Percentiles rank a stretch among this genome's conserved stretches.
Evolutionary conservation across 2,888 invertebrate species (phyloP).

Genomic region (Orgyia antiqua): DNA sequence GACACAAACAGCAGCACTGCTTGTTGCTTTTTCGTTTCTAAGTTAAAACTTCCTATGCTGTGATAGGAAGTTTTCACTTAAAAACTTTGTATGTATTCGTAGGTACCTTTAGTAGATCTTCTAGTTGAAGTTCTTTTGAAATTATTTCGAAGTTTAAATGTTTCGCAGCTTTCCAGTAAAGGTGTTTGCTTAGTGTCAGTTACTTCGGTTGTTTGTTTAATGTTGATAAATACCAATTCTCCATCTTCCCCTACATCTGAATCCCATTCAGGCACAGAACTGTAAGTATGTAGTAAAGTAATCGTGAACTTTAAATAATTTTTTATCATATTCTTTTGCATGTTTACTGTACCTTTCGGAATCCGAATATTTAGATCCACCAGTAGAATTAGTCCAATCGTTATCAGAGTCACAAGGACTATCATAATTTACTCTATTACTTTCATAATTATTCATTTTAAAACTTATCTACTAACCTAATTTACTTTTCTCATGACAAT

Average conservation of each 20-base stretch:
- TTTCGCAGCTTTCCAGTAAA: slow-evolving; percentile 59
- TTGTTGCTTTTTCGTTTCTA: no score
- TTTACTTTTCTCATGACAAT: not conserved
- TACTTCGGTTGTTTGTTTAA: slow-evolving; percentile 39
- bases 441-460: slow-evolving; percentile 45
- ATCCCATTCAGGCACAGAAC: slow-evolving; percentile 84
- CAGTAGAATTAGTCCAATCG: slow-evolving; percentile 67
- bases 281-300: slow-evolving; percentile 37
- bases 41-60: no score
- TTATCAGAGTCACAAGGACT: slow-evolving; percentile 66
- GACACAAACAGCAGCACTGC: no score
- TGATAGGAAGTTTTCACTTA: no score
- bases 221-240: slow-evolving; percentile 82
- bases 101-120: slow-evolving; percentile 64
- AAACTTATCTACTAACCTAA: not conserved
- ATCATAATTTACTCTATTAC: slow-evolving; percentile 43
- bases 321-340: not conserved
- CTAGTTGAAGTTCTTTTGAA: slow-evolving; percentile 67
- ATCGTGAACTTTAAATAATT: no score
- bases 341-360: slow-evolving; percentile 69
- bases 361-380: slow-evolving; percentile 77
- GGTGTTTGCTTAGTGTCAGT: slow-evolving; percentile 38
- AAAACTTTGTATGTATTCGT: no score
- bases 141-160: slow-evolving; percentile 62
- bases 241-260: slow-evolving; percentile 81